Conservation (phyloP, 2,113 vertebrate species). For the Saguinus midas region DNA sequence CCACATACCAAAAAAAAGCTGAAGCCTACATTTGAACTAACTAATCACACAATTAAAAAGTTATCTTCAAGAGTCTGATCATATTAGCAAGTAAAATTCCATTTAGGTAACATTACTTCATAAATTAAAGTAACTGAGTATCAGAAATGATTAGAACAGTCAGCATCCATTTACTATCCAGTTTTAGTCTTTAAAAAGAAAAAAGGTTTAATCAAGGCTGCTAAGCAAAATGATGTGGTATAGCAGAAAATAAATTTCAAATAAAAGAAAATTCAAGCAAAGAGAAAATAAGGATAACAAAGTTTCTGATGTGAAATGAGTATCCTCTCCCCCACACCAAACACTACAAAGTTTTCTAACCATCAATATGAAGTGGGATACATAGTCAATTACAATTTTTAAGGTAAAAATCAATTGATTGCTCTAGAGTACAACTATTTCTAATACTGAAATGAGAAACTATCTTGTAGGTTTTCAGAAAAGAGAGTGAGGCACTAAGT, state of each 20-base stretch:
- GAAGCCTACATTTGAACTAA: neutral
- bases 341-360: neutral
- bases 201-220: neutral
- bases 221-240: neutral
- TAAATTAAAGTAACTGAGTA: conserved; percentile 3
- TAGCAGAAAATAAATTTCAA: neutral
- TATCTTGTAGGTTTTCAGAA: neutral
- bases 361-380: neutral
- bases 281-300: neutral
- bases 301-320: neutral
- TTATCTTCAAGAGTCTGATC: neutral
- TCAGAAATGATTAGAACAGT: conserved; percentile 1
- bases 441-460: conserved; percentile 10
- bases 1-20: neutral
- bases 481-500: neutral
- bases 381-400: neutral
- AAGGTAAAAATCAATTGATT: neutral
- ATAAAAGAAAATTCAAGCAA: neutral
- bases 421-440: conserved; percentile 28
- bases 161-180: neutral
- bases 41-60: neutral
- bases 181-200: conserved; percentile 27
- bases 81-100: neutral
- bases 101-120: conserved; percentile 14
- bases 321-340: neutral